Percentiles rank a stretch among this genome's conserved stretches.
Evolutionary conservation across 2,113 vertebrate genomes (phyloP).

Genomic region (Paramormyrops kingsleyae): DNA sequence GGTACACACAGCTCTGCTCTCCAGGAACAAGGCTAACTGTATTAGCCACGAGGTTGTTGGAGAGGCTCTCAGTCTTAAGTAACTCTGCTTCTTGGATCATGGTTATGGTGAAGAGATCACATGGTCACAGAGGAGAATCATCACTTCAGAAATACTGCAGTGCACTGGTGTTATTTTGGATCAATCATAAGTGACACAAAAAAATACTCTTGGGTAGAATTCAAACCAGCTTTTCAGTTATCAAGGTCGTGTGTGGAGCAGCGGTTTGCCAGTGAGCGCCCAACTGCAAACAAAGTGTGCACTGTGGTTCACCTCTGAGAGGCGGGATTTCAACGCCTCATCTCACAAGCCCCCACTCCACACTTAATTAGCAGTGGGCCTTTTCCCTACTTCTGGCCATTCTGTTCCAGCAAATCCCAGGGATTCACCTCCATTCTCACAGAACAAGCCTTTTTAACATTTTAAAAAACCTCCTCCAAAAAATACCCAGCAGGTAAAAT

Average conservation of each 20-base stretch:
- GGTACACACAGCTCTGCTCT: background rate
- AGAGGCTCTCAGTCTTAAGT: background rate
- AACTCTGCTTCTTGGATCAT: background rate
- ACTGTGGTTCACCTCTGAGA: conserved; percentile 4
- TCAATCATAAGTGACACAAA: background rate
- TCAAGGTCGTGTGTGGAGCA: background rate
- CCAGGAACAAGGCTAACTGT: background rate
- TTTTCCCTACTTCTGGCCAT: background rate
- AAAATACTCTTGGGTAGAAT: background rate
- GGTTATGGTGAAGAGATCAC: background rate
- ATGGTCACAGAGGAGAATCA: background rate
- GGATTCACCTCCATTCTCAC: conserved; percentile 13
- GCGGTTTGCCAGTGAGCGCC: background rate
- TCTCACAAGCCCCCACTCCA: background rate
- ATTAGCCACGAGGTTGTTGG: background rate
- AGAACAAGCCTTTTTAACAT: conserved; percentile 8
- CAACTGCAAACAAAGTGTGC: conserved; percentile 12
- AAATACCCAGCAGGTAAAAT: conserved; percentile 11
- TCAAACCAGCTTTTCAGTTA: background rate
- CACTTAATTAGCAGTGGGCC: conserved; percentile 3
- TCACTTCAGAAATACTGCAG: background rate
- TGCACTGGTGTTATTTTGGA: background rate
- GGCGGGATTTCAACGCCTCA: background rate
- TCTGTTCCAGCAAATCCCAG: background rate
- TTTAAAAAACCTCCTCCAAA: background rate